Evolutionary conservation across 2,888 invertebrate genomes (phyloP).

Genomic region (Lycaena phlaeas): DNA sequence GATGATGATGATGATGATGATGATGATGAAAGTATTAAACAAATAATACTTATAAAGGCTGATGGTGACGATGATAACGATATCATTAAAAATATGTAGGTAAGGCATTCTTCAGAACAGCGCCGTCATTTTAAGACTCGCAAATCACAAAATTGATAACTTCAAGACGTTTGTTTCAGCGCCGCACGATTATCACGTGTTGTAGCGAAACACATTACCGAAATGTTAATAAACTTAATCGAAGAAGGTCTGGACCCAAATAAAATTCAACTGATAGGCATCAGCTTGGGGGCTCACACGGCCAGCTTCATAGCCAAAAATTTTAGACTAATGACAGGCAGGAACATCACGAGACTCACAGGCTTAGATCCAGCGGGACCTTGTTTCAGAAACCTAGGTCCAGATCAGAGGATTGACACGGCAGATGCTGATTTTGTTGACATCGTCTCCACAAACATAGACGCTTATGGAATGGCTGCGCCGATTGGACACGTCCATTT

Average conservation of each 20-base stretch:
- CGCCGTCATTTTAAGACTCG: too few species aligned
- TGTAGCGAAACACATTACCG: conserved; percentile 37
- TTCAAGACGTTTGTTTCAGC: conserved; percentile 32
- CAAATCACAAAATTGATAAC: too few species aligned
- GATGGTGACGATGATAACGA: too few species aligned
- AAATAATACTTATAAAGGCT: too few species aligned
- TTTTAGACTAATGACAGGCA: conserved; percentile 34
- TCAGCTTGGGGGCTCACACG: conserved; percentile 49
- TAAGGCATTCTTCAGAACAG: too few species aligned
- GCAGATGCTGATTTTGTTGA: conserved; percentile 50
- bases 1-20: too few species aligned
- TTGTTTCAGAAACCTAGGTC: conserved; percentile 43
- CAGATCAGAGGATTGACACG: conserved; percentile 39
- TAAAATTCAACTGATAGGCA: conserved; percentile 37
- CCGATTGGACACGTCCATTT: conserved; percentile 49
- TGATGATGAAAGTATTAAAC: too few species aligned
- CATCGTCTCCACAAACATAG: conserved; percentile 42
- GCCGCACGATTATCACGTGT: conserved; percentile 35
- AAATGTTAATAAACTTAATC: conserved; percentile 40
- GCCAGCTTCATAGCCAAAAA: conserved; percentile 46
- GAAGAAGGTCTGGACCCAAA: conserved; percentile 39
- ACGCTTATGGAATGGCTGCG: conserved; percentile 46
- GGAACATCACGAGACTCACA: conserved; percentile 35
- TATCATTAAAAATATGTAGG: too few species aligned
- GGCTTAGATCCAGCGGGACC: conserved; percentile 49